A percentile compares a stretch with the other conserved stretches of the same genome.
Conservation (phyloP, 2,113 vertebrate species). For the Oryzias woworae region DNA sequence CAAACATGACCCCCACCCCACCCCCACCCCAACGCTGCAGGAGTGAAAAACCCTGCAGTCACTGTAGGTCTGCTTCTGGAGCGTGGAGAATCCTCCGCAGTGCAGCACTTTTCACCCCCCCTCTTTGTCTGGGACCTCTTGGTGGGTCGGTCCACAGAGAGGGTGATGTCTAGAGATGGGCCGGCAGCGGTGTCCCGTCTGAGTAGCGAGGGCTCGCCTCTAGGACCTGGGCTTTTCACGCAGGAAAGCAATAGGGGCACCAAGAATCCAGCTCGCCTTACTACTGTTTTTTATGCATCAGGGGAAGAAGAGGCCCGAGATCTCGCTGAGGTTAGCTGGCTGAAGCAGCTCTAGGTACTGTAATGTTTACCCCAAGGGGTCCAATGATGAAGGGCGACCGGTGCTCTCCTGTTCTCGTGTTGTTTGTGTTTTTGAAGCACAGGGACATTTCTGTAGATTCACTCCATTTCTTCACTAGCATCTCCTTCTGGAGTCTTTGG, state of each 20-base stretch:
- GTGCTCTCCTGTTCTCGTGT: conserved; percentile 75
- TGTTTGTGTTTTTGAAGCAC: conserved; percentile 71
- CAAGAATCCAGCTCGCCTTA: conserved; percentile 75
- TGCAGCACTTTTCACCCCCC: conserved; percentile 74
- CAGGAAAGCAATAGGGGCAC: conserved; percentile 67
- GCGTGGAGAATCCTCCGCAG: conserved; percentile 64
- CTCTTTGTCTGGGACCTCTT: conserved; percentile 54
- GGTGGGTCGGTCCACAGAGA: conserved; percentile 24
- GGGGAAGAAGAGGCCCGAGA: conserved; percentile 63
- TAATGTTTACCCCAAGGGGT: conserved; percentile 68
- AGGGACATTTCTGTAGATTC: conserved; percentile 62
- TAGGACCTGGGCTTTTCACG: conserved; percentile 22
- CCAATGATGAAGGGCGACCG: conserved; percentile 41
- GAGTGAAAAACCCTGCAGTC: too few relatives aligned
- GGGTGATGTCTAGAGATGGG: conserved; percentile 33
- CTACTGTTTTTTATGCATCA: conserved; percentile 65
- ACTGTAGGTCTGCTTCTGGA: conserved; percentile 46
- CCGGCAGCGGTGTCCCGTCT: conserved; percentile 32
- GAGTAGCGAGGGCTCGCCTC: conserved; percentile 23
- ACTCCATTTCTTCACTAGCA: conserved; percentile 55
- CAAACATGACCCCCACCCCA: not conserved
- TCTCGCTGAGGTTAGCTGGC: conserved; percentile 71
- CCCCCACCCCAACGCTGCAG: too few relatives aligned
- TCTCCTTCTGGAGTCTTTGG: conserved; percentile 53
- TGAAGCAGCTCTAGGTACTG: conserved; percentile 86